phyloP scores from a whole-genome alignment of 2,113 vertebrate species.

The Ardeotis arabs region DNA sequence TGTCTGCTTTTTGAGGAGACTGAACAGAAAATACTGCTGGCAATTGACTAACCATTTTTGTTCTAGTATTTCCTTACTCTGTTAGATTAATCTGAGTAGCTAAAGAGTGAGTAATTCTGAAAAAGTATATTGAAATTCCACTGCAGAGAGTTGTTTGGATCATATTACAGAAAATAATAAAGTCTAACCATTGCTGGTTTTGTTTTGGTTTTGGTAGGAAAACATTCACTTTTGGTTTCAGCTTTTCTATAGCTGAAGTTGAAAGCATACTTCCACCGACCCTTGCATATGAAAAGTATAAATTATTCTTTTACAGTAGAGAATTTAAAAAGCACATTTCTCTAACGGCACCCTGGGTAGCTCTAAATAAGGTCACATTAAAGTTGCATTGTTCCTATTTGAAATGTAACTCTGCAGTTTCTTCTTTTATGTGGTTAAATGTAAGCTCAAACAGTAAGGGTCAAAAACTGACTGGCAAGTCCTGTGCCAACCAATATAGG shows the following conservation, averaged over 20 bases:
- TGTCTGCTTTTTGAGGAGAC: background rate
- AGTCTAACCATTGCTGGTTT: background rate
- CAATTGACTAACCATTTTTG: background rate
- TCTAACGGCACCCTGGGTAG: background rate
- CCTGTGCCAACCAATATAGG: background rate
- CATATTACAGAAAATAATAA: constrained; percentile 12
- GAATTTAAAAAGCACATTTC: constrained; percentile 5
- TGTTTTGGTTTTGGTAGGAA: background rate
- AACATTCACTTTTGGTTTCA: background rate
- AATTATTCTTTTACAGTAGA: background rate
- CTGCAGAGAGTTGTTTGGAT: background rate
- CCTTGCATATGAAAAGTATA: background rate
- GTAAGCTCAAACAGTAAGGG: background rate
- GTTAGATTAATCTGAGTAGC: background rate
- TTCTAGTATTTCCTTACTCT: background rate
- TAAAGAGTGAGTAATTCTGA: background rate
- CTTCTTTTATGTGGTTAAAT: background rate
- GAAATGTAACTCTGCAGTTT: constrained; percentile 24
- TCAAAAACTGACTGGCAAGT: background rate
- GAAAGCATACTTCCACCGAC: background rate
- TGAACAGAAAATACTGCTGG: background rate
- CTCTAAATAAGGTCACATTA: constrained; percentile 57
- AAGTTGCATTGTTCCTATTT: constrained; percentile 43
- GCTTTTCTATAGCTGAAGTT: background rate
- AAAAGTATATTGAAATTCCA: background rate